A percentile compares a stretch with the other conserved stretches of the same genome.
These are phyloP conservation scores for Xestia rhomboidea DNA, from an alignment of 2,888 invertebrate species.

Conservation along the genomic window DNA sequence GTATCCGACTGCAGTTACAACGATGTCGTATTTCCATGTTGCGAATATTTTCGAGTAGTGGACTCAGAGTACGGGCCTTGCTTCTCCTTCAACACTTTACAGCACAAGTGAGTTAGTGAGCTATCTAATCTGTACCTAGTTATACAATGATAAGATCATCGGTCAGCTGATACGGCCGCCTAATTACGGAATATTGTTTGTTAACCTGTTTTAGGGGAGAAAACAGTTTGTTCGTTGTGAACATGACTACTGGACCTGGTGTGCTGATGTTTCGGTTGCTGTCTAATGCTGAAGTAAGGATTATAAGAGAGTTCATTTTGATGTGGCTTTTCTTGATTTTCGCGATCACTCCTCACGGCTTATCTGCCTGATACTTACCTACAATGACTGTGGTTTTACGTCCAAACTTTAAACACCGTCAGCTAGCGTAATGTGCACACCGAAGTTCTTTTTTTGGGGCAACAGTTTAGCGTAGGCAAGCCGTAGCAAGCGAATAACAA, in stretches of 20 bases:
- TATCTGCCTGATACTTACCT: not conserved
- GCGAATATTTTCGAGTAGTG: constrained; percentile 84
- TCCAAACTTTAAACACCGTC: not conserved
- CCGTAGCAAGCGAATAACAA: not conserved
- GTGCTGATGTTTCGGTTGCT: constrained; percentile 83
- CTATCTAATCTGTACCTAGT: constrained; percentile 54
- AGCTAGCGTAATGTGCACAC: not conserved
- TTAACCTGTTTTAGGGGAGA: constrained; percentile 68
- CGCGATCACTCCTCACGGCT: not conserved
- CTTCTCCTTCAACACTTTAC: constrained; percentile 89
- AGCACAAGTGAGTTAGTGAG: constrained; percentile 81
- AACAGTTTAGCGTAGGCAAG: not conserved
- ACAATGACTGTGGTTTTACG: not conserved
- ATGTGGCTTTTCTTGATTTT: not conserved
- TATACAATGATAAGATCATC: constrained; percentile 55
- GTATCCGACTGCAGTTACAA: constrained; percentile 88
- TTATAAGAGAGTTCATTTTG: not conserved
- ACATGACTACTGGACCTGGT: constrained; percentile 88
- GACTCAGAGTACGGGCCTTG: constrained; percentile 90
- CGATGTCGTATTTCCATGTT: constrained; percentile 85
- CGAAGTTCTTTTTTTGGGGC: not conserved
- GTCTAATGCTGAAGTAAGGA: constrained; percentile 85
- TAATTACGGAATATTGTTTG: constrained; percentile 45
- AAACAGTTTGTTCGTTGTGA: constrained; percentile 78
- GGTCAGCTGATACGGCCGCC: constrained; percentile 45